Evolutionary conservation across 2,888 invertebrate species (phyloP).

Genomic region (Ophioninae sp.): DNA sequence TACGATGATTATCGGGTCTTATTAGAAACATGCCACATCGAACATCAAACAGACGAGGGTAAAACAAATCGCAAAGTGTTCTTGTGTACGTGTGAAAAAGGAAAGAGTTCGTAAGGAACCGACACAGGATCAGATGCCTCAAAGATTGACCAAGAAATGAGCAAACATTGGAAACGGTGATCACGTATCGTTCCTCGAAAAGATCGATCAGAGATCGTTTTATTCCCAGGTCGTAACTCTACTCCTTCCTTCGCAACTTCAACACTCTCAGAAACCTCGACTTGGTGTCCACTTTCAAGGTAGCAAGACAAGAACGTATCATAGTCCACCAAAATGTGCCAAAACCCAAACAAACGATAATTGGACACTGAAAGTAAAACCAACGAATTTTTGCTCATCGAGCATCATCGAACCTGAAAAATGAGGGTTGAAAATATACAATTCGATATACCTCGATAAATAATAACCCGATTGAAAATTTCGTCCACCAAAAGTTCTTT

Average conservation of each 20-base stretch:
- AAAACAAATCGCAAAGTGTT: not conserved
- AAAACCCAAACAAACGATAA: no score
- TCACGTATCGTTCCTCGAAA: constrained; percentile 62
- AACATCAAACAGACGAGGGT: constrained; percentile 73
- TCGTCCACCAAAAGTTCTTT: no score
- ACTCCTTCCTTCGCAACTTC: constrained; percentile 9
- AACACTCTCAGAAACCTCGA: constrained; percentile 7
- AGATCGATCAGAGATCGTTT: constrained; percentile 60
- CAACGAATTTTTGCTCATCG: no score
- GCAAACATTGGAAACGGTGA: constrained; percentile 48
- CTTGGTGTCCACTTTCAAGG: not conserved
- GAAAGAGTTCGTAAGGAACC: constrained; percentile 26
- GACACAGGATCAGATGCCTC: not conserved
- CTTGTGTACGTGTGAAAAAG: constrained; percentile 13
- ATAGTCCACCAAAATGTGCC: no score
- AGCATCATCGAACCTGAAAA: no score
- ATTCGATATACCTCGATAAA: no score
- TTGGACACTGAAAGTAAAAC: no score
- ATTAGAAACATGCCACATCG: constrained; percentile 84
- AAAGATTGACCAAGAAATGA: constrained; percentile 8
- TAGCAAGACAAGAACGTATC: not conserved
- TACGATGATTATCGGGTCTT: constrained; percentile 83
- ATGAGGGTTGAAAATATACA: no score
- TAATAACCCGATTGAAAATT: no score
- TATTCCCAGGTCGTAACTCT: not conserved